phyloP scores from a whole-genome alignment of 2,113 vertebrate genomes.

The Heterotilapia buettikoferi region DNA sequence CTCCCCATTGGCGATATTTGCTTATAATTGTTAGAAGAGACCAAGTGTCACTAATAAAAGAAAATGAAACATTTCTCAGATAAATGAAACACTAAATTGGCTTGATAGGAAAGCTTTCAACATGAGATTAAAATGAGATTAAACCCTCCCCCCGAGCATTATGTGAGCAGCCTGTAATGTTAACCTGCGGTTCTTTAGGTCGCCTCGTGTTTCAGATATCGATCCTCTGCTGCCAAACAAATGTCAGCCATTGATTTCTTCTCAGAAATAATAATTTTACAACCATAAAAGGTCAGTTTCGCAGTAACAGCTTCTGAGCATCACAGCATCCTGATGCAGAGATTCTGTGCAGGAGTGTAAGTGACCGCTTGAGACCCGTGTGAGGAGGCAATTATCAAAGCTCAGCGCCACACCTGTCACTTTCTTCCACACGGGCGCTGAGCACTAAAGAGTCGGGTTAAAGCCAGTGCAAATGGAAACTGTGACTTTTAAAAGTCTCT shows the following conservation, averaged over 20 bases:
- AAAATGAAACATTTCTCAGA: neutral
- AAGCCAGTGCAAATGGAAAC: neutral
- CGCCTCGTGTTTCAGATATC: neutral
- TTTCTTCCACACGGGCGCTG: neutral
- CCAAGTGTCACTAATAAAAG: neutral
- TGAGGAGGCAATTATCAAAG: neutral
- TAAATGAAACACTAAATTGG: neutral
- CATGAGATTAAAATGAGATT: neutral
- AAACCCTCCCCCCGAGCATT: neutral
- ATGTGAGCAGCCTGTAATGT: neutral
- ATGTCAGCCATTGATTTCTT: neutral
- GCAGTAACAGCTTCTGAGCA: neutral
- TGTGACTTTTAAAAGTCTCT: neutral
- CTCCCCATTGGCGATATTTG: neutral
- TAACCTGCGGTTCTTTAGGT: neutral
- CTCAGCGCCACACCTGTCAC: neutral
- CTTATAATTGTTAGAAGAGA: neutral
- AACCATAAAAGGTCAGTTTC: neutral
- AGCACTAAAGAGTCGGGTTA: neutral
- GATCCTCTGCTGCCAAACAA: neutral
- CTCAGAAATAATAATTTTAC: neutral
- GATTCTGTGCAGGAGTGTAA: neutral
- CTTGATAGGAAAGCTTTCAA: neutral
- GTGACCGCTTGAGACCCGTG: neutral
- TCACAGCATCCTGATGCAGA: neutral